Evolutionary conservation across 1,140 invertebrate species (phyloP), one percentile per base, ranked within the genome.

Genomic region (Acyrthosiphon pisum): DNA sequence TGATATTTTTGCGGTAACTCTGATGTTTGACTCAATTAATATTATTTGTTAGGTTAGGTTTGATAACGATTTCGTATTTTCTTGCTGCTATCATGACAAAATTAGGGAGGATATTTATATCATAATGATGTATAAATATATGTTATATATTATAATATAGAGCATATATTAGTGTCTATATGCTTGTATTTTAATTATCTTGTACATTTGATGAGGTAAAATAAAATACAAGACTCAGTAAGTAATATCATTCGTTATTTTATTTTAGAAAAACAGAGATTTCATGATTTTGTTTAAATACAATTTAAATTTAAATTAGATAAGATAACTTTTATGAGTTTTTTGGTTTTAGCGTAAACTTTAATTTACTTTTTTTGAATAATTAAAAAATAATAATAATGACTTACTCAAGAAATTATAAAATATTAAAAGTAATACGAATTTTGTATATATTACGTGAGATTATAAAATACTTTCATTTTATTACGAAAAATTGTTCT

Each of bases 311-410:
- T 46, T 50, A 68, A 68, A 68, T 68, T 68, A 68, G 60, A 68
- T 30, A 68, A 68, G 26, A 68, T n/a, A 30, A 68, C 14, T 76
- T 76, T 76, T 23, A 83, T 26, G 37, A 30, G 37, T 41, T 84
- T 84, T 84, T 84, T 41, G 41, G 23, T 41, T 44, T 84, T 44
- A 14, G 22, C 8, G 83, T 44, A 14, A 84, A 84, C 83, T 84
- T 41, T 41, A 84, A 84, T 84, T 84, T 84, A 26, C 8, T 8
- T 44, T 84, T 8, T 84, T 41, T 23, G 35, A 84, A 84, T 41
- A 41, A 84, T 84, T 84, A 41, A 84, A 84, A 84, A 84, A 84
- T 23, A 83, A 83, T 22, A 83, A 84, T 84, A 84, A 84, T 84
- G 83, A 84, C 37, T 41, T 26, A 41, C 23, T 8, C 84, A 6